A percentile compares a stretch with the other conserved stretches of the same genome.
Conservation (phyloP, 53 echinoderm and acorn worm species). For the Echinometra lucunter region DNA sequence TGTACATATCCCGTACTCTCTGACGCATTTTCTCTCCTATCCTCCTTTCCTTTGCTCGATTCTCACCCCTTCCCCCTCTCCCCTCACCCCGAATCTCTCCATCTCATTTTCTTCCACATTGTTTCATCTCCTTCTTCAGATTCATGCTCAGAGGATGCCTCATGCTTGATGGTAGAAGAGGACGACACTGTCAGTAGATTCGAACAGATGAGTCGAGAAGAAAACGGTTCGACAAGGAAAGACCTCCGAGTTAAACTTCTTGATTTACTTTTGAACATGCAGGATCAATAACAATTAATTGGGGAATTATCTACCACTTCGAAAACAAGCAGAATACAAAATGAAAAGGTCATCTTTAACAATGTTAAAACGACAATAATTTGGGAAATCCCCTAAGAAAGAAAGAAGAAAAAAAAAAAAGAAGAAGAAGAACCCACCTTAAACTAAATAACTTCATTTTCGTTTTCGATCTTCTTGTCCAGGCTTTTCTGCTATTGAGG, state of each 20-base stretch:
- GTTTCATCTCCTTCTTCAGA: slow-evolving; percentile 15
- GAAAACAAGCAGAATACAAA: neutral
- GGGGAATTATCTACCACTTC: neutral
- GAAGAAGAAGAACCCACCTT: neutral
- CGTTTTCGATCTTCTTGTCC: neutral
- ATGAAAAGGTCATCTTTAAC: slow-evolving; percentile 11
- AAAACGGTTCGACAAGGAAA: slow-evolving; percentile 42
- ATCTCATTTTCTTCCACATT: neutral
- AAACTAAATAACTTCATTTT: neutral
- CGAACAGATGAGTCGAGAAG: slow-evolving; percentile 42
- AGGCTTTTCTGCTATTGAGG: neutral
- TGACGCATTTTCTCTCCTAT: neutral
- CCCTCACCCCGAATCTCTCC: neutral
- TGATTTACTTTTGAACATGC: slow-evolving; percentile 67
- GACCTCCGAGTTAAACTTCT: slow-evolving; percentile 61
- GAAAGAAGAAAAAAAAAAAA: neutral
- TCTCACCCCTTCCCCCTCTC: neutral
- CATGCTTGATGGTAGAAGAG: slow-evolving; percentile 40
- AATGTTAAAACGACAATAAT: neutral
- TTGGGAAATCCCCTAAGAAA: neutral
- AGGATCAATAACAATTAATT: slow-evolving; percentile 52
- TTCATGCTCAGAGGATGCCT: slow-evolving; percentile 52
- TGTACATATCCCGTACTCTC: neutral
- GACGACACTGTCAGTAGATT: slow-evolving; percentile 41
- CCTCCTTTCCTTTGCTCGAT: neutral